Percentiles rank a stretch among this genome's conserved stretches.
Conservation (phyloP, 2,888 invertebrate genomes). For the Stegophylla sp. region DNA sequence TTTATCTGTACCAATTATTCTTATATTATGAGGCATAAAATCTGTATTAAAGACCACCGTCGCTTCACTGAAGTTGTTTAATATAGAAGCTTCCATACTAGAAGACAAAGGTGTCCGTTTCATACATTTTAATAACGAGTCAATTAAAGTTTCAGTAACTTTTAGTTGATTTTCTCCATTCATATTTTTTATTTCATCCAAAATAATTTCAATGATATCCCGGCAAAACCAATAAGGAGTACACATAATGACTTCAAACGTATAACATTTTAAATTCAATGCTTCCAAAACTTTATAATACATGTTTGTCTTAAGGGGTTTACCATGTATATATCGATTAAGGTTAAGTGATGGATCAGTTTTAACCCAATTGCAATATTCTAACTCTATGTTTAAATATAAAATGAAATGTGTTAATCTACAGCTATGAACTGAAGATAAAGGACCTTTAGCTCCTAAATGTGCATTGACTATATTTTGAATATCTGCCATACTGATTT, state of each 20-base stretch:
- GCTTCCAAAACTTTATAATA: neutral
- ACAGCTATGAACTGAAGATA: neutral
- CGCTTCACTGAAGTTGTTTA: constrained; percentile 3
- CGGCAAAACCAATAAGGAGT: constrained; percentile 48
- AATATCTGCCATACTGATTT: neutral
- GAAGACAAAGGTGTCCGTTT: neutral
- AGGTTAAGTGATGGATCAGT: neutral
- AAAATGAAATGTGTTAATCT: constrained; percentile 29
- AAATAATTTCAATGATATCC: constrained; percentile 17
- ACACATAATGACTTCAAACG: constrained; percentile 6
- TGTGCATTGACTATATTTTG: neutral
- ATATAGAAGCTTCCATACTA: neutral
- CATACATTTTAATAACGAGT: neutral
- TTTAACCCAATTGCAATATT: constrained; percentile 19
- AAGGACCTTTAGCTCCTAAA: neutral
- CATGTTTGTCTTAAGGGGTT: neutral
- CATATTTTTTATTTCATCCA: neutral
- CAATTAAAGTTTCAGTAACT: constrained; percentile 4
- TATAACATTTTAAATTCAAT: neutral
- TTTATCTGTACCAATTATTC: neutral
- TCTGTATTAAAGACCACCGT: neutral
- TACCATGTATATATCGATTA: constrained; percentile 9
- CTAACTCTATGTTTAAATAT: constrained; percentile 24
- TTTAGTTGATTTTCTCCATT: neutral
- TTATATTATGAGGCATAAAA: neutral